Conservation (phyloP, 2,797 vertebrate species). For the Chromis chromis region DNA sequence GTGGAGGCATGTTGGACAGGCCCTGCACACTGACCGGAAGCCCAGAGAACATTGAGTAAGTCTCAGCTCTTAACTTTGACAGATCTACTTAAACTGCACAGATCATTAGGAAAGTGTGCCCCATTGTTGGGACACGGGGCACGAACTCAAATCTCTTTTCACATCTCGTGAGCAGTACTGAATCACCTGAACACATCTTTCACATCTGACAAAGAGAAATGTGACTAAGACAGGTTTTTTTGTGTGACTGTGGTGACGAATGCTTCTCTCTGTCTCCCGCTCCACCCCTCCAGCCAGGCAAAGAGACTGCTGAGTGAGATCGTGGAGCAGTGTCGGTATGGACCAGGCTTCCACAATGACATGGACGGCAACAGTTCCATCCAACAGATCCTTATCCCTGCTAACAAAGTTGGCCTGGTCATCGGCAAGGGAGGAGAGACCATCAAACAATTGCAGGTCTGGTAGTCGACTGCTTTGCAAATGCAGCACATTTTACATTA, state of each 20-base stretch:
- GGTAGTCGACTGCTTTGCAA: conserved; percentile 2
- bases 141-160: conserved; percentile 47
- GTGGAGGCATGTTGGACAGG: conserved; percentile 96
- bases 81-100: conserved; percentile 32
- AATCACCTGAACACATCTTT: conserved; percentile 58
- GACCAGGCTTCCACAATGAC: conserved; percentile 94
- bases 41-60: conserved; percentile 99
- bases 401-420: conserved; percentile 98
- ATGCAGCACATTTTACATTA: background rate
- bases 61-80: conserved; percentile 27
- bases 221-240: conserved; percentile 24
- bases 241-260: conserved; percentile 42
- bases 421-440: conserved; percentile 99
- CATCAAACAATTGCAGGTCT: conserved; percentile 97
- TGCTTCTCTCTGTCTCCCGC: conserved; percentile 42
- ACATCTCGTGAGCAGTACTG: conserved; percentile 46
- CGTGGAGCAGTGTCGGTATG: conserved; percentile 97
- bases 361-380: conserved; percentile 92
- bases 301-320: conserved; percentile 97
- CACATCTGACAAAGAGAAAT: conserved; percentile 37
- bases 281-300: conserved; percentile 88
- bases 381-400: conserved; percentile 97
- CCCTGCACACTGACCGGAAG: conserved; percentile 96
- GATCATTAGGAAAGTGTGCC: conserved; percentile 40
- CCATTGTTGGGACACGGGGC: conserved; percentile 49